A percentile compares a stretch with the other conserved stretches of the same genome.
phyloP scores from a whole-genome alignment of 1,140 invertebrate species.

The Pseudomyrmex cubaensis region DNA sequence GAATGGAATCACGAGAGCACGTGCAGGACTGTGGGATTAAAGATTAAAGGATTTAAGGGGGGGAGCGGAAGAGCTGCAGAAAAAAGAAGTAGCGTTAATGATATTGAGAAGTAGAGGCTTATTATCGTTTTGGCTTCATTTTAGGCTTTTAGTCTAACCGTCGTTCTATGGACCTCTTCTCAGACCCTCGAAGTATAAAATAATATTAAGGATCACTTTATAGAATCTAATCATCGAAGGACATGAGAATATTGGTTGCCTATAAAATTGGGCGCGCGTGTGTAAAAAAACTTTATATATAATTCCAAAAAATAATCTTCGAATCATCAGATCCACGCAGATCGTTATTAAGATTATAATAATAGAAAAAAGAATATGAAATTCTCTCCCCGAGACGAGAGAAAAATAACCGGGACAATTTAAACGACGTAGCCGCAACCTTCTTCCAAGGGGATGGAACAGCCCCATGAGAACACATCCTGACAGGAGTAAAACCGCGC shows the following conservation, averaged over 20 bases:
- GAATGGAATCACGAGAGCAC: conserved; percentile 63
- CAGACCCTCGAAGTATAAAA: neutral
- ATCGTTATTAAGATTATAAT: neutral
- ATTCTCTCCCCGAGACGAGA: neutral
- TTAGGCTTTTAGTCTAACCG: neutral
- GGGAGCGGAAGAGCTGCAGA: conserved; percentile 36
- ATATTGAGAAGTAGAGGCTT: conserved; percentile 37
- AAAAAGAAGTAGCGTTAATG: conserved; percentile 56
- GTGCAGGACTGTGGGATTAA: conserved; percentile 65
- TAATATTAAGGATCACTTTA: neutral
- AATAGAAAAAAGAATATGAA: neutral
- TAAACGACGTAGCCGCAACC: conserved; percentile 30
- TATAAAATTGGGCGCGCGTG: neutral
- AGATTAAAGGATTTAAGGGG: conserved; percentile 68
- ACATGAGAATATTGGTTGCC: neutral
- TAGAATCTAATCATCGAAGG: conserved; percentile 2
- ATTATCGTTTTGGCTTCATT: conserved; percentile 59
- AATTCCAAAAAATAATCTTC: neutral
- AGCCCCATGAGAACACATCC: conserved; percentile 55
- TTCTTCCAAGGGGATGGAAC: conserved; percentile 35
- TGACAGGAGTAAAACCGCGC: conserved; percentile 66
- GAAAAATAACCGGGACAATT: conserved; percentile 54
- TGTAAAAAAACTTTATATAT: neutral
- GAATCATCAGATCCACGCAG: neutral
- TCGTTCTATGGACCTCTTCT: neutral